Evolutionary conservation across 2,113 vertebrate genomes (phyloP), one percentile per base, ranked within the genome.

Genomic region (Shinisaurus crocodilurus): DNA sequence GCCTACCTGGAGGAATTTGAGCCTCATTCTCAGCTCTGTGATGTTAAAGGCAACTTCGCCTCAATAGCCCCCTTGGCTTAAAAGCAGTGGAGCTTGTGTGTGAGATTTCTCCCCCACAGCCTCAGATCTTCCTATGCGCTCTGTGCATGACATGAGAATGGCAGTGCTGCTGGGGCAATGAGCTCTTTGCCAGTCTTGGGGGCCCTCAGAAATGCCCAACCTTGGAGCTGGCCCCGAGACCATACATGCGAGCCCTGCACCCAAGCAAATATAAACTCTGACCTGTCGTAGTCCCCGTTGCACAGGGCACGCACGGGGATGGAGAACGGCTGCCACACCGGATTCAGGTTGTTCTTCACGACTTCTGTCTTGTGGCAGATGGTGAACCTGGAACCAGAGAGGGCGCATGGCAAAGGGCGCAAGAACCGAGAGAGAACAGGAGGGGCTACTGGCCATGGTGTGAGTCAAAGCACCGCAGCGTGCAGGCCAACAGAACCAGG

Each of bases 231-330:
- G 16, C 15, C 23, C 8, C 25, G 40, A 23, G 1, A 10, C 13
- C 85, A n/a, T n/a, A 48, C 27, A 0, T 2, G 3, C 60, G 16
- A 6, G 75, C 75, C 63, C 34, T 25, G 40, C 27, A 4, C 20
- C 20, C 12, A 69, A 29, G 15, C 72, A 1, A 18, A 91, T 82
- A 45, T 75, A 27, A 13, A 20, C 25, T 72, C 97, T 95, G 83
- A 99, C 99, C 99, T 98, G 98, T 99, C 99, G 0, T 98, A 99
- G 97, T 99, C 99, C 1, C 99, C 99, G 0, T 99, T 99, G 97
- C 99, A 99, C 92, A 99, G 97, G 1, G 99, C 98, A 4, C 99
- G 97, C 90, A 99, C 99, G 0, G 99, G 99, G 92, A 99, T 99
- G 96, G 98, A 99, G 98, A 99, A 99, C 54, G 98, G 96, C 96